These are phyloP conservation scores for Xylocampa areola DNA, from an alignment of 2,888 invertebrate genomes.

Conservation along the genomic window DNA sequence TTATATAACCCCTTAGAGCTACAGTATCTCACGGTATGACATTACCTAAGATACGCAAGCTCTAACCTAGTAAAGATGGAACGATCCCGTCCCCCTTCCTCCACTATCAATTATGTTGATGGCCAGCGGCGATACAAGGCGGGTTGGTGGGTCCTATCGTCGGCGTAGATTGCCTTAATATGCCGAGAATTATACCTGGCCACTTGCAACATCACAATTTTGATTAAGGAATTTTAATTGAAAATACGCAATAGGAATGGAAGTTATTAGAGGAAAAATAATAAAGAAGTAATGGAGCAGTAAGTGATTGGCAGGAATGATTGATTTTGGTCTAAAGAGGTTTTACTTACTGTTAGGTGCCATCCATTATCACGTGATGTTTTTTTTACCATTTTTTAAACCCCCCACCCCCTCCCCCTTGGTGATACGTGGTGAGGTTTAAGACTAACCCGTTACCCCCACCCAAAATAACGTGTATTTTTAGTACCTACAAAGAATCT, in stretches of 20 bases:
- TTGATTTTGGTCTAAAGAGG: background rate
- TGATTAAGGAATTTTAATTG: slow-evolving; percentile 43
- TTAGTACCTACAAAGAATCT: too few relatives aligned
- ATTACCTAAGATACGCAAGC: slow-evolving; percentile 16
- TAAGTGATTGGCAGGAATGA: background rate
- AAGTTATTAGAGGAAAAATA: background rate
- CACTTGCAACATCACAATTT: slow-evolving; percentile 41
- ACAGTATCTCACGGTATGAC: slow-evolving; percentile 1
- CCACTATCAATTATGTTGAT: slow-evolving; percentile 57
- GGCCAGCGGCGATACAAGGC: slow-evolving; percentile 51
- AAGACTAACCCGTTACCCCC: too few relatives aligned
- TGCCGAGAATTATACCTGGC: slow-evolving; percentile 51
- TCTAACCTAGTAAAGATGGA: slow-evolving; percentile 14
- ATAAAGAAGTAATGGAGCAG: background rate
- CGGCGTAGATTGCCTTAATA: slow-evolving; percentile 67
- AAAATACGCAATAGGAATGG: slow-evolving; percentile 8
- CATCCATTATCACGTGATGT: too few relatives aligned
- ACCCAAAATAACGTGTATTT: too few relatives aligned
- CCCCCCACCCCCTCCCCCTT: too few relatives aligned
- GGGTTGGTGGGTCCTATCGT: slow-evolving; percentile 43
- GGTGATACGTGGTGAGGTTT: too few relatives aligned
- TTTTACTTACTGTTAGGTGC: too few relatives aligned
- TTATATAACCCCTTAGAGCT: too few relatives aligned
- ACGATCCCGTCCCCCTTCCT: slow-evolving; percentile 15
- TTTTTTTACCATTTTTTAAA: too few relatives aligned